A percentile compares a stretch with the other conserved stretches of the same genome.
These are phyloP conservation scores for Drosophila prolongata DNA, from an alignment of 2,888 invertebrate species.

Conservation along the genomic window DNA sequence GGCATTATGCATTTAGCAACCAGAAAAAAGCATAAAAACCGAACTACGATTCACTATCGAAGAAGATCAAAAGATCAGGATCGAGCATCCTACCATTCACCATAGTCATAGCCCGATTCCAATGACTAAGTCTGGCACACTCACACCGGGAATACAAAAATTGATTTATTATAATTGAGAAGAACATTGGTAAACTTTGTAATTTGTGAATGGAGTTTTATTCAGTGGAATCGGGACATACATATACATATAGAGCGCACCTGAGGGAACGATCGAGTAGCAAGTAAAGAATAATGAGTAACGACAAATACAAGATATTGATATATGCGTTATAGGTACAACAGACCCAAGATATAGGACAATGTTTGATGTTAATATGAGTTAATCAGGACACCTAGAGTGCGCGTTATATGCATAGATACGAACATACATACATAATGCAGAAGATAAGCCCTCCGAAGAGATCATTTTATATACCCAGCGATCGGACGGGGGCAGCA, in stretches of 20 bases:
- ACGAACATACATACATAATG: conserved; percentile 45
- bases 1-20: conserved; percentile 70
- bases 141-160: no score
- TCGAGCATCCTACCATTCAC: conserved; percentile 28
- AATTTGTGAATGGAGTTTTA: neutral
- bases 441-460: conserved; percentile 14
- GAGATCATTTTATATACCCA: conserved; percentile 64
- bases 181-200: neutral
- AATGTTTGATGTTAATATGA: conserved; percentile 80
- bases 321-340: conserved; percentile 50
- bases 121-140: neutral
- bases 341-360: conserved; percentile 67
- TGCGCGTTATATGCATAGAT: conserved; percentile 62
- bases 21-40: conserved; percentile 31
- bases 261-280: conserved; percentile 31
- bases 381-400: conserved; percentile 62
- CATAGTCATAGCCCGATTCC: conserved; percentile 7
- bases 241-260: conserved; percentile 18
- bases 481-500: conserved; percentile 47
- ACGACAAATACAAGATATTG: conserved; percentile 60
- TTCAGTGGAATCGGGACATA: neutral
- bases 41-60: conserved; percentile 2
- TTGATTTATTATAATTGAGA: neutral
- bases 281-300: conserved; percentile 47
- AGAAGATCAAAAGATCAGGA: conserved; percentile 19